Percentiles rank a stretch among this genome's conserved stretches.
phyloP scores from a whole-genome alignment of 2,113 vertebrate genomes.

The Poicephalus meyeri region DNA sequence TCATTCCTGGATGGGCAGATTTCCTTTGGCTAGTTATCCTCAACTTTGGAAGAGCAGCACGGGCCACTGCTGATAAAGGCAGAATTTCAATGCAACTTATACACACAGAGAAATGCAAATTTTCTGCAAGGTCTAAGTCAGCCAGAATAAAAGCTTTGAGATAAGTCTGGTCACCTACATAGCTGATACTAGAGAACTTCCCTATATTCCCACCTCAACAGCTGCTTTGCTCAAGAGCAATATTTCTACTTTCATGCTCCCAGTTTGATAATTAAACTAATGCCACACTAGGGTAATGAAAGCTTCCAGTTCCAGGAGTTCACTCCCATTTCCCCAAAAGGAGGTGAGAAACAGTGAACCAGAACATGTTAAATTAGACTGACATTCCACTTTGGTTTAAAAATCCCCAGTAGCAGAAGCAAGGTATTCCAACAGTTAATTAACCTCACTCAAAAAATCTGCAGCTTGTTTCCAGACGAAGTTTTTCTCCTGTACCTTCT shows the following conservation, averaged over 20 bases:
- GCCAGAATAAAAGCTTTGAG: not conserved
- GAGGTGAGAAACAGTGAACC: not conserved
- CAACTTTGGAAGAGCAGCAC: not conserved
- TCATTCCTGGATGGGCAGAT: not conserved
- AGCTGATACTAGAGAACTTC: not conserved
- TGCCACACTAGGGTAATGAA: not conserved
- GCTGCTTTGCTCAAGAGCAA: not conserved
- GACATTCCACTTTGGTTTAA: not conserved
- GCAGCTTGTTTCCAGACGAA: conserved; percentile 32
- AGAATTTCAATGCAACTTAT: not conserved
- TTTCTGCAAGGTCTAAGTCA: not conserved
- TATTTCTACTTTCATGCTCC: not conserved
- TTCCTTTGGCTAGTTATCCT: not conserved
- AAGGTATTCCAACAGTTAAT: conserved; percentile 53
- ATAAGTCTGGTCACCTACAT: not conserved
- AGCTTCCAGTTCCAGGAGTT: not conserved
- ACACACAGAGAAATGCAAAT: not conserved
- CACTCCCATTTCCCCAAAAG: not conserved
- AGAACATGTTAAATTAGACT: not conserved
- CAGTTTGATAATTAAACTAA: not conserved
- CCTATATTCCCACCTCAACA: not conserved
- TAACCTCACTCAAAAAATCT: conserved; percentile 25
- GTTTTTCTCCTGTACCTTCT: conserved; percentile 24
- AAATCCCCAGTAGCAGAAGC: not conserved
- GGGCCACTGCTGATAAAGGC: not conserved